Evolutionary conservation across 2,797 vertebrate genomes (phyloP).

Genomic region (Lindbergichthys nudifrons): DNA sequence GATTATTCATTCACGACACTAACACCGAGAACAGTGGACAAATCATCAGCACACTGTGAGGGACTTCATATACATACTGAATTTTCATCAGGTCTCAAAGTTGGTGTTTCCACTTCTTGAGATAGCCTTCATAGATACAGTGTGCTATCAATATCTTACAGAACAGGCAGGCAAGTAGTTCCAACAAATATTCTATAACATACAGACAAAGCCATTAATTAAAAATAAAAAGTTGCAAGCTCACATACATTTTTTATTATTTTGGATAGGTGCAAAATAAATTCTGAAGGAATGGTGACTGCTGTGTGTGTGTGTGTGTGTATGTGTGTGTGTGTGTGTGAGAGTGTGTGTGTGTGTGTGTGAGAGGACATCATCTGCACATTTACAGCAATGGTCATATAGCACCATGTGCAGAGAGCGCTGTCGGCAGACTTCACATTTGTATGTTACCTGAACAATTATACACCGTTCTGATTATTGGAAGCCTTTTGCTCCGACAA

Average conservation of each 20-base stretch:
- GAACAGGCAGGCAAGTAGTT: conserved; percentile 79
- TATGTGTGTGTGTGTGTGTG: conserved; percentile 13
- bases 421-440: conserved; percentile 46
- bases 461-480: conserved; percentile 51
- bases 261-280: conserved; percentile 72
- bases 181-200: conserved; percentile 69
- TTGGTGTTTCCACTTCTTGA: conserved; percentile 52
- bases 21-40: conserved; percentile 76
- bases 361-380: conserved; percentile 60
- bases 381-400: conserved; percentile 67
- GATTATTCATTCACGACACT: conserved; percentile 77
- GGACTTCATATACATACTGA: conserved; percentile 63
- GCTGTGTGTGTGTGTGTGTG: conserved; percentile 39
- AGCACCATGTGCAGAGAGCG: conserved; percentile 80
- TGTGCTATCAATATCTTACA: conserved; percentile 81
- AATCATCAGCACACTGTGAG: conserved; percentile 75
- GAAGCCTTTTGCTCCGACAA: conserved; percentile 67
- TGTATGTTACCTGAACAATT: conserved; percentile 62
- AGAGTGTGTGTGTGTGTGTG: conserved; percentile 23
- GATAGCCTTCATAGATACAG: conserved; percentile 83
- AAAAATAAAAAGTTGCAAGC: conserved; percentile 75
- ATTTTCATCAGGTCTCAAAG: conserved; percentile 78
- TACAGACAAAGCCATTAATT: conserved; percentile 64
- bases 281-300: conserved; percentile 30
- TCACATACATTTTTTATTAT: conserved; percentile 68